Evolutionary conservation across 2,888 invertebrate species (phyloP).

Genomic region (Syritta pipiens): DNA sequence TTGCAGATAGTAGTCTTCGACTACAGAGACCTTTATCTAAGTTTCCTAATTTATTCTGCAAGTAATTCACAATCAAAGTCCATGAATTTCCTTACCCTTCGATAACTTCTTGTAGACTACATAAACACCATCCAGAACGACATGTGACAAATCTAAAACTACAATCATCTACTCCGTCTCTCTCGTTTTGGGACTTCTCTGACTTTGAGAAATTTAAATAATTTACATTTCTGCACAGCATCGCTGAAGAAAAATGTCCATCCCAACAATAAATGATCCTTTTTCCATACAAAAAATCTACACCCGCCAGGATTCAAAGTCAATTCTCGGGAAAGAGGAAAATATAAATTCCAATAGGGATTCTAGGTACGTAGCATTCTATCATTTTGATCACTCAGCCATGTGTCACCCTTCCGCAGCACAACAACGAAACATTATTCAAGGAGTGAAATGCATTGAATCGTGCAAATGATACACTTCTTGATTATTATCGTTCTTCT

Average conservation of each 20-base stretch:
- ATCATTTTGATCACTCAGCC: constrained; percentile 63
- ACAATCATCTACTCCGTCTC: background rate
- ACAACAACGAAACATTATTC: constrained; percentile 66
- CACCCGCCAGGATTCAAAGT: constrained; percentile 8
- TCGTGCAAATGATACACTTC: constrained; percentile 67
- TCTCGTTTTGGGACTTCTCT: too few relatives aligned
- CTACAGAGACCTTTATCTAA: too few relatives aligned
- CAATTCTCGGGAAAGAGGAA: constrained; percentile 31
- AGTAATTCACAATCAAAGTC: too few relatives aligned
- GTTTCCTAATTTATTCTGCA: too few relatives aligned
- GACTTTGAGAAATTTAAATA: constrained; percentile 57
- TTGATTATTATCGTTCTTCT: constrained; percentile 56
- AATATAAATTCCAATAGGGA: constrained; percentile 25
- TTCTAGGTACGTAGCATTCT: constrained; percentile 32
- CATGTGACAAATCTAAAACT: background rate
- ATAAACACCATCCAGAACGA: too few relatives aligned
- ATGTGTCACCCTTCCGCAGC: constrained; percentile 67
- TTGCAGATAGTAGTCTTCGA: too few relatives aligned
- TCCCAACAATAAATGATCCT: constrained; percentile 42
- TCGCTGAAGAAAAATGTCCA: constrained; percentile 25
- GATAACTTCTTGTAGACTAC: too few relatives aligned
- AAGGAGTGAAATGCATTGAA: constrained; percentile 67
- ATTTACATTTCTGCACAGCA: constrained; percentile 49
- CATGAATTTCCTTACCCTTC: too few relatives aligned
- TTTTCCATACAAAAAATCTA: constrained; percentile 11